Evolutionary conservation across 2,113 vertebrate genomes (phyloP), one percentile per base, ranked within the genome.

Genomic region (Rhodinocichla rosea): DNA sequence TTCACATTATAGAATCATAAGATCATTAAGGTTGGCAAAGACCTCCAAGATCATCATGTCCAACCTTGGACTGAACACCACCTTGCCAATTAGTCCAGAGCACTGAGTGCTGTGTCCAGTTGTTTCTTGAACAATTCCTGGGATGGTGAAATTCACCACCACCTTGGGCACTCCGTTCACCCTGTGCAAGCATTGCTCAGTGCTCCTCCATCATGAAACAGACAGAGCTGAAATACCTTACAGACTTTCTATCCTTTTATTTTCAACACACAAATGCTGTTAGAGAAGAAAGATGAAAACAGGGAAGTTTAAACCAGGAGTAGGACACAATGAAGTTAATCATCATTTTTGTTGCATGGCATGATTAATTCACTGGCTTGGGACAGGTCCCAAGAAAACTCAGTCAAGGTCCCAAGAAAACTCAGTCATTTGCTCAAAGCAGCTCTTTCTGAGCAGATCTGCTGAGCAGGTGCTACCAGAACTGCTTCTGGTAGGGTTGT

Each of bases 141-240:
- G 18, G 15, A 19, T 37, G 17, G 12, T 42, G 26, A 49, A 55
- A 21, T 62, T 45, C 32, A 15, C 21, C 71, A 69, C 26, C 32
- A 49, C 26, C 17, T 14, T n/a, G 44, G 44, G 44, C 22, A 59
- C 16, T 9, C 13, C 0, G 0, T 40, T 32, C 39, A 60, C 18
- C 9, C 11, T 20, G 32, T 42, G 32, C 2, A 7, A 42, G 18
- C 12, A 42, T 37, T 55, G 9, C 9, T 24, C 49, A 87, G 11
- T 44, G 35, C 7, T 90, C 17, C 39, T 73, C 21, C 53, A 64
- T 28, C 76, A 93, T 68, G 37, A 19, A 92, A 33, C 8, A 70
- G 22, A 24, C 21, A 73, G 83, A 90, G n/a, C 6, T 83, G 37
- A 89, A 80, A 59, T 69, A 80, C 33, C 7, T 47, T 35, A 27